Base-by-base conservation (phyloP, 2,797 vertebrate species). In the Rhadinocentrus ornatus region DNA sequence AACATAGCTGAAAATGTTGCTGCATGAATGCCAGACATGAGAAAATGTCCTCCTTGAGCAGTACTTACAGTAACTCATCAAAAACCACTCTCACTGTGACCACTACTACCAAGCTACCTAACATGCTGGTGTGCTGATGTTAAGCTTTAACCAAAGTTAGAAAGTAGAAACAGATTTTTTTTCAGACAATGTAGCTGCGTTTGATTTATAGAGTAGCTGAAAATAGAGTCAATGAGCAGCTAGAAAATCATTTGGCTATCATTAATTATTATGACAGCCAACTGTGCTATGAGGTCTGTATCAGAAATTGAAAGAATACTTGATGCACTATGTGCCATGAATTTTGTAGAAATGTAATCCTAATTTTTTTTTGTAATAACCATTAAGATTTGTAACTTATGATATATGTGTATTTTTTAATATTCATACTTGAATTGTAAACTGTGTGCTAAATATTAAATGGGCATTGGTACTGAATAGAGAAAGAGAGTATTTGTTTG, bases 271-370 rank as follows among this genome's bases (percentile, higher is more conserved):
- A 80, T 85, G 91, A 90, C 81, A 83, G 92, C 77, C 89, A 91
- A 90, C 88, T 93, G 89, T 93, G 86, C 88, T 95, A 91, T 92
- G 91, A 96, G 93, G 93, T 96, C 96, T 96, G 96, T 96, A 97
- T 98, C 96, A 97, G 95, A 96, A 96, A 94, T 91, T 61, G 89
- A 87, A 92, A 82, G 86, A 93, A 87, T 94, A 94, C 93, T 95
- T 96, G 94, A 94, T 95, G 96, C 95, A 98, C 96, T 96, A 92
- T 97, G 96, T 98, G 96, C 95, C 94, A 92, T 90, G 76, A 88
- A 90, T 89, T 93, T 88, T 95, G 91, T 94, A 93, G 94, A 94
- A 89, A 90, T 84, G 69, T 89, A 91, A 92, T 90, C 82, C 66
- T 88, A 74, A 88, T 82, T 86, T 53, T 70, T 68, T 75, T 76